A percentile compares a stretch with the other conserved stretches of the same genome.
Conservation (phyloP, 2,888 invertebrate genomes). For the Muschampia plurimacula region DNA sequence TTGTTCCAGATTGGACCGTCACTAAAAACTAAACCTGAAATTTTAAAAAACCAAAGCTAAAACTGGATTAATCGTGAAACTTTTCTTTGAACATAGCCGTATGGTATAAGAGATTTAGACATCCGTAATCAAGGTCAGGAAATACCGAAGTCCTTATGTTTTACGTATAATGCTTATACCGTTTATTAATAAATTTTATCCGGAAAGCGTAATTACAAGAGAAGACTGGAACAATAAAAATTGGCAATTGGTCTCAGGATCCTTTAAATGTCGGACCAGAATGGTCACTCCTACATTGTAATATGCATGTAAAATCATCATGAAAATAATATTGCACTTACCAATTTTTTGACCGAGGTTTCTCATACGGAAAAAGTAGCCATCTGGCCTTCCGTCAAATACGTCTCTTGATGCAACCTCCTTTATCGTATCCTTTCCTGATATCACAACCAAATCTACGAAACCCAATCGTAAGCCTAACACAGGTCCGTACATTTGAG, state of each 20-base stretch:
- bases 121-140: too few relatives aligned
- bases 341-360: constrained; percentile 89
- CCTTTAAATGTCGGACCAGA: too few relatives aligned
- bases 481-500: constrained; percentile 86
- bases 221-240: too few relatives aligned
- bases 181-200: too few relatives aligned
- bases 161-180: too few relatives aligned
- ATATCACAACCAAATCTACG: constrained; percentile 87
- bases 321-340: constrained; percentile 56
- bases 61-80: background rate
- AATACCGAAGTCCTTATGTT: too few relatives aligned
- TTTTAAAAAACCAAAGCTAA: background rate
- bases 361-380: constrained; percentile 89
- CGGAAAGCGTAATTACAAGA: too few relatives aligned
- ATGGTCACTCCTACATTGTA: too few relatives aligned
- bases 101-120: too few relatives aligned
- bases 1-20: constrained; percentile 88
- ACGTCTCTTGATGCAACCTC: constrained; percentile 87
- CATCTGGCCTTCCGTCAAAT: constrained; percentile 90
- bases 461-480: constrained; percentile 88
- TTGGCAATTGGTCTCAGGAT: too few relatives aligned
- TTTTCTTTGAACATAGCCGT: too few relatives aligned
- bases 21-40: constrained; percentile 88
- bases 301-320: too few relatives aligned
- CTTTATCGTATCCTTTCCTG: constrained; percentile 86